These are phyloP conservation scores for Bombus balteatus DNA, from an alignment of 1,140 invertebrate genomes.

Conservation along the genomic window DNA sequence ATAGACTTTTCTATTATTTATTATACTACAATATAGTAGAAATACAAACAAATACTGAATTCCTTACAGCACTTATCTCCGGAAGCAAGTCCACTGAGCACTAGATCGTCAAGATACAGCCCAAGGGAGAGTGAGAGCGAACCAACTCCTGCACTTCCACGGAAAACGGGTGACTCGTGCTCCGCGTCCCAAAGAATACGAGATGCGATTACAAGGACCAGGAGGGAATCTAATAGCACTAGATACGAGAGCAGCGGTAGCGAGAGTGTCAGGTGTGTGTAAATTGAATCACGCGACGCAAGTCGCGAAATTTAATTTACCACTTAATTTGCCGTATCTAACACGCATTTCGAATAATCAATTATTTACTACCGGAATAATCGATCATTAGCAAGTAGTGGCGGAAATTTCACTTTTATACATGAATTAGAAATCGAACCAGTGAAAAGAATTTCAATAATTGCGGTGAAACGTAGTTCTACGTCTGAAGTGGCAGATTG, in stretches of 20 bases:
- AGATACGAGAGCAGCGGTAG: constrained; percentile 81
- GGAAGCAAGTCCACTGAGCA: constrained; percentile 81
- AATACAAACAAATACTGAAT: background rate
- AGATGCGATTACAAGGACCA: constrained; percentile 80
- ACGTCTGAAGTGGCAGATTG: background rate
- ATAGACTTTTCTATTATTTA: background rate
- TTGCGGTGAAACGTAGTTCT: background rate
- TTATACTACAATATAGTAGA: background rate
- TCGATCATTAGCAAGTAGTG: background rate
- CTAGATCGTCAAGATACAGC: constrained; percentile 81
- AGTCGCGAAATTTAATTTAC: background rate
- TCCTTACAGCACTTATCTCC: constrained; percentile 77
- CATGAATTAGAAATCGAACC: background rate
- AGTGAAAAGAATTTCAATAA: no score
- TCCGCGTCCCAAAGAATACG: constrained; percentile 79
- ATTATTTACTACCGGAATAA: background rate
- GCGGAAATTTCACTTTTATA: background rate
- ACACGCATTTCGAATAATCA: background rate
- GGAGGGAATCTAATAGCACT: constrained; percentile 79
- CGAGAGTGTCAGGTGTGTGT: constrained; percentile 77
- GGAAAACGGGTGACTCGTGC: constrained; percentile 78
- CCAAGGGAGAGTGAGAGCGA: constrained; percentile 82
- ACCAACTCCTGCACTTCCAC: constrained; percentile 78
- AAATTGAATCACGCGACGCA: background rate
- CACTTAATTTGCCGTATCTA: background rate